A percentile compares a stretch with the other conserved stretches of the same genome.
Evolutionary conservation across 2,888 invertebrate species (phyloP).

Genomic region (Venusia cambrica): DNA sequence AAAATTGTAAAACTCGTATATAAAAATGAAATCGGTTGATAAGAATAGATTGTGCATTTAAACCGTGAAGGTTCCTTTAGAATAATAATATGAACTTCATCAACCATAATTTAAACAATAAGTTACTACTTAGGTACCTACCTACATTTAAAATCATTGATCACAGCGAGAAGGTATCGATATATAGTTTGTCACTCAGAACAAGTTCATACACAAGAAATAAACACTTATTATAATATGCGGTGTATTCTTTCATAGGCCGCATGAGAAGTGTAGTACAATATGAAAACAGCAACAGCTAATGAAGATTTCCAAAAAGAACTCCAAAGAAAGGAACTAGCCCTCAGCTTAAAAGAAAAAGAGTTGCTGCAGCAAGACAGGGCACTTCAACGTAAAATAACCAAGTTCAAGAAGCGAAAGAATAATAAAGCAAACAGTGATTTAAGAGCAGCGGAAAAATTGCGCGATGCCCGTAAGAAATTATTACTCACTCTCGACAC

Average conservation of each 20-base stretch:
- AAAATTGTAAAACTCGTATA: slow-evolving; percentile 5
- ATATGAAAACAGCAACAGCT: background rate
- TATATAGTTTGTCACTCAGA: too few species aligned
- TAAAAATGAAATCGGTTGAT: too few species aligned
- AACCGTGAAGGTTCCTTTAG: too few species aligned
- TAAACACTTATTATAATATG: slow-evolving; percentile 17
- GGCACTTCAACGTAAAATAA: slow-evolving; percentile 27
- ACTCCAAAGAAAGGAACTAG: slow-evolving; percentile 28
- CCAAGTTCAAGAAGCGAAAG: slow-evolving; percentile 25
- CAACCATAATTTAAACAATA: too few species aligned
- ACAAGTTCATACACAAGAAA: too few species aligned
- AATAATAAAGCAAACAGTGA: slow-evolving; percentile 32
- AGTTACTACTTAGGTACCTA: too few species aligned
- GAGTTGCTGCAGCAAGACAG: slow-evolving; percentile 35
- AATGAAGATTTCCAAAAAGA: slow-evolving; percentile 10
- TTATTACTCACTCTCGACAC: slow-evolving; percentile 28
- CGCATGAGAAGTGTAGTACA: slow-evolving; percentile 1
- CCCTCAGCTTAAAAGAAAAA: slow-evolving; percentile 33
- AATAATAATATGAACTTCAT: too few species aligned
- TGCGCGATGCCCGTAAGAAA: slow-evolving; percentile 38
- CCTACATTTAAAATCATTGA: too few species aligned
- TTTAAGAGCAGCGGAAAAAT: slow-evolving; percentile 36
- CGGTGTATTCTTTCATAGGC: slow-evolving; percentile 8
- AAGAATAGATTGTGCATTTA: too few species aligned
- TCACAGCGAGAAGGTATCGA: too few species aligned